Conservation (phyloP, 35 echinoderm and acorn worm genomes). For the Ophiothrix spiculata region DNA sequence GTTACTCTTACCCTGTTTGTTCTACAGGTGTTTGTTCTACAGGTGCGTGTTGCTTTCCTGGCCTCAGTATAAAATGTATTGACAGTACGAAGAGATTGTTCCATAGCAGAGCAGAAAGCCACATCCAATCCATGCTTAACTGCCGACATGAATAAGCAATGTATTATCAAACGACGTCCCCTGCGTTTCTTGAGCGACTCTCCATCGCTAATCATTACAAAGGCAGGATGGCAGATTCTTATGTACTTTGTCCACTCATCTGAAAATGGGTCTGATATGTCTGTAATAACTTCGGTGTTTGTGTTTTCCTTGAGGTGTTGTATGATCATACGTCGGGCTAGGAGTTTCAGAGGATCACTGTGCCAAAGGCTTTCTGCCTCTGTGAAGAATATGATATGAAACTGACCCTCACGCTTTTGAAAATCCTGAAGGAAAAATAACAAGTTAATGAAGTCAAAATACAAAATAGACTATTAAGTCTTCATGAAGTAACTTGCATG, state of each 20-base stretch:
- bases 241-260: background rate
- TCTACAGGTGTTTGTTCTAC: no score
- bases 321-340: background rate
- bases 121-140: background rate
- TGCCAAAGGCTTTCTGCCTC: background rate
- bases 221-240: background rate
- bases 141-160: background rate
- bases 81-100: background rate
- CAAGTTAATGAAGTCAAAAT: no score
- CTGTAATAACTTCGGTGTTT: background rate
- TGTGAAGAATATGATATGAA: background rate
- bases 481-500: no score
- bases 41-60: no score
- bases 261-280: background rate
- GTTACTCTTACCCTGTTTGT: no score
- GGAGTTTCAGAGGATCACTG: background rate
- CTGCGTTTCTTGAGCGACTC: background rate
- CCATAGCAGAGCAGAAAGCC: background rate
- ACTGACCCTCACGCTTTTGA: conserved; percentile 1
- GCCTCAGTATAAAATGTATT: background rate
- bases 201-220: background rate
- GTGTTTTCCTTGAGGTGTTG: background rate
- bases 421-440: no score
- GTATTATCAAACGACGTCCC: background rate
- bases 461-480: no score